phyloP scores from a whole-genome alignment of 1,140 invertebrate genomes.

The Oppia nitens region DNA sequence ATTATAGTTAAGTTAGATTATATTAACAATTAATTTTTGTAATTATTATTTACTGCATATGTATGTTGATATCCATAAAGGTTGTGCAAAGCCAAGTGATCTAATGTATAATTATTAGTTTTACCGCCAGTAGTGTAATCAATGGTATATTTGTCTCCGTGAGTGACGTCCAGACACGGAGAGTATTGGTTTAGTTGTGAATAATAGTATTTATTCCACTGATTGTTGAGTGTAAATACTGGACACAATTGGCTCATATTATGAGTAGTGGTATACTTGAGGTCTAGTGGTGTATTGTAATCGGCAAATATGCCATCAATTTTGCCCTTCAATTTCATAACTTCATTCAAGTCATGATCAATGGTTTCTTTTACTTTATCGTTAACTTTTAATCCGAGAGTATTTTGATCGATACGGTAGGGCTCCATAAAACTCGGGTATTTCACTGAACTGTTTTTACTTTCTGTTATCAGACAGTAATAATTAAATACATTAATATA shows the following conservation, averaged over 20 bases:
- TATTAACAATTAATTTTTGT: no score
- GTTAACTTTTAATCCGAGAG: no score
- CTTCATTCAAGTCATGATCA: no score
- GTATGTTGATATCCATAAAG: conserved; percentile 59
- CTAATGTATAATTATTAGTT: no score
- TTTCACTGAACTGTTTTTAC: no score
- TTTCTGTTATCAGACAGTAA: no score
- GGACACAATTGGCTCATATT: background rate
- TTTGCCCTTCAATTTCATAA: no score
- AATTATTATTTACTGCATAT: conserved; percentile 40
- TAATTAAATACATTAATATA: no score
- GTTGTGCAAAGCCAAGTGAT: conserved; percentile 42
- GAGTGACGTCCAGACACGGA: conserved; percentile 4
- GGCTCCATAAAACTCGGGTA: no score
- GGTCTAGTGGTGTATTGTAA: conserved; percentile 7
- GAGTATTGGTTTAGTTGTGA: background rate
- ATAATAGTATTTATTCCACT: conserved; percentile 10
- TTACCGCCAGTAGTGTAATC: background rate
- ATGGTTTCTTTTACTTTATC: no score
- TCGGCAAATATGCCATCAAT: conserved; percentile 2
- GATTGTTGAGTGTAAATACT: background rate
- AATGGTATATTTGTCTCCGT: background rate
- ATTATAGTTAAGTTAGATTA: no score
- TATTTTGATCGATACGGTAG: no score
- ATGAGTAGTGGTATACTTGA: background rate